Percentiles rank a stretch among this genome's conserved stretches.
Evolutionary conservation across 2,797 vertebrate species (phyloP).

Genomic region (Protosalanx chinensis): DNA sequence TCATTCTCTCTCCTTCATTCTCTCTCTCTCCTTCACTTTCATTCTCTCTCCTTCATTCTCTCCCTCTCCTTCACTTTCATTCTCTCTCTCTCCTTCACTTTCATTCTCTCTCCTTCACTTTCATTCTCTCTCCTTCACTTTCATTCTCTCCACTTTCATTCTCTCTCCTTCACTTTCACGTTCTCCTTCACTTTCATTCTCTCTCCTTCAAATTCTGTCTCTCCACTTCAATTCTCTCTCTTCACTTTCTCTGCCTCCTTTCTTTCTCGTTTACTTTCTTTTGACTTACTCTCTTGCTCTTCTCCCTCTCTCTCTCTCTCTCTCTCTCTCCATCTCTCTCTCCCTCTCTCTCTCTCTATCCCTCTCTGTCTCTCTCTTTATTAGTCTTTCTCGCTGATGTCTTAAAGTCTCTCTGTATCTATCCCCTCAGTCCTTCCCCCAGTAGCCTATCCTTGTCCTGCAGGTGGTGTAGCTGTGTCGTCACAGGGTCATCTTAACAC

Average conservation of each 20-base stretch:
- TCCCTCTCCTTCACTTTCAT: conserved; percentile 12
- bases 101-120: neutral
- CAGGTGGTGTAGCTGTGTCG: no score
- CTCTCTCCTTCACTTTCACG: neutral
- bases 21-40: neutral
- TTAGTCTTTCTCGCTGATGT: no score
- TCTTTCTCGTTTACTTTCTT: neutral
- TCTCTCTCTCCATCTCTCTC: neutral
- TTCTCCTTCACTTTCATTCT: neutral
- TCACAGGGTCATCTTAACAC: neutral
- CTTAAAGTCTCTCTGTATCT: no score
- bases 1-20: conserved; percentile 26
- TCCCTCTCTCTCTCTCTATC: neutral
- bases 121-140: neutral
- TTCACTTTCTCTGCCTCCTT: neutral
- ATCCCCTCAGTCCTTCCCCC: neutral
- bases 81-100: conserved; percentile 11
- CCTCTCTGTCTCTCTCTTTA: neutral
- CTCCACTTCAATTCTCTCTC: neutral
- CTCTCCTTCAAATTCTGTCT: neutral
- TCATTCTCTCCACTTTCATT: neutral
- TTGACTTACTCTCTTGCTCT: neutral
- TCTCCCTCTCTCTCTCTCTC: neutral
- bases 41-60: neutral
- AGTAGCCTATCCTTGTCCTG: neutral